phyloP scores from a whole-genome alignment of 2,888 invertebrate species.

The Agrotis segetum region DNA sequence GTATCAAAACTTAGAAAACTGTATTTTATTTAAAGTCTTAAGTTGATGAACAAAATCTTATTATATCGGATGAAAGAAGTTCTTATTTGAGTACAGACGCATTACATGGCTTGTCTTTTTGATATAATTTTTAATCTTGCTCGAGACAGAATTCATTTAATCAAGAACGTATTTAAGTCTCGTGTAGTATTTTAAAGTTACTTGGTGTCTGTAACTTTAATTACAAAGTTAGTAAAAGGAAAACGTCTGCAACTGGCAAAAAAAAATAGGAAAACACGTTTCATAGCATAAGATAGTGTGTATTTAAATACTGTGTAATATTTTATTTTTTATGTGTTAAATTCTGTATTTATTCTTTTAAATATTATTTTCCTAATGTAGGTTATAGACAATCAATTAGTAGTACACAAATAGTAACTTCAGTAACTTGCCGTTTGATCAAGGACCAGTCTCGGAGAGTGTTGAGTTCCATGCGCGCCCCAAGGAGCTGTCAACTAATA shows the following conservation, averaged over 20 bases:
- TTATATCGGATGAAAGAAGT: constrained; percentile 32
- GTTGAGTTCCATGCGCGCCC: too few relatives aligned
- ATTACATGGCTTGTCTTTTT: constrained; percentile 28
- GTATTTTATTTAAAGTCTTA: constrained; percentile 42
- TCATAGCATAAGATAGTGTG: background rate
- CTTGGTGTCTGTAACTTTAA: constrained; percentile 8
- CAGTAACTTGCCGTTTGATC: too few relatives aligned
- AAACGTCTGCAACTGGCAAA: background rate
- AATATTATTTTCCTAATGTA: too few relatives aligned
- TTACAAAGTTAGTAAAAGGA: background rate
- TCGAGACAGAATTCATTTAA: constrained; percentile 22
- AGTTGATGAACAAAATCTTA: constrained; percentile 44
- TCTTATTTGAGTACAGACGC: constrained; percentile 36
- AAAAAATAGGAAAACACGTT: background rate
- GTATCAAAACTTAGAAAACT: constrained; percentile 39
- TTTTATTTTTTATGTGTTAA: too few relatives aligned
- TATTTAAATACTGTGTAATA: too few relatives aligned
- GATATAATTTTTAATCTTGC: constrained; percentile 34
- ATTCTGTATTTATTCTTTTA: too few relatives aligned
- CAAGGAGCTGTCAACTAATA: too few relatives aligned
- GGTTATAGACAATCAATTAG: too few relatives aligned
- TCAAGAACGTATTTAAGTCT: constrained; percentile 18
- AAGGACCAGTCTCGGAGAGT: too few relatives aligned
- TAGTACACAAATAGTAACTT: too few relatives aligned
- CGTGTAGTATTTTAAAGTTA: constrained; percentile 8